A percentile compares a stretch with the other conserved stretches of the same genome.
phyloP scores from a whole-genome alignment of 2,113 vertebrate species.

The Alces alces region DNA sequence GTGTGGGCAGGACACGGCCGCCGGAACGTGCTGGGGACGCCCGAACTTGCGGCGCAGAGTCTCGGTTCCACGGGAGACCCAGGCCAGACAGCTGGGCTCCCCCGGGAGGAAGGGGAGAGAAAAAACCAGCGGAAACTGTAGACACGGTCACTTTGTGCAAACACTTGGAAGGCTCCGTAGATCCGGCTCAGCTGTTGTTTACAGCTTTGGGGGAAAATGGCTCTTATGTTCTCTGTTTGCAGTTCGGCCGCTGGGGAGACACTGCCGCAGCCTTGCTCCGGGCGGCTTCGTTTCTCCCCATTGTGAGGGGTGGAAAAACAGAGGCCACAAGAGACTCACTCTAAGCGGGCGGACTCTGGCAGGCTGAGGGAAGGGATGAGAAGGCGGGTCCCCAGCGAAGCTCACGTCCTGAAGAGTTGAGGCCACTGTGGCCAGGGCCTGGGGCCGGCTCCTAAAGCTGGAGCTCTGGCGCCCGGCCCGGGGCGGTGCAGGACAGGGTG shows the following conservation, averaged over 20 bases:
- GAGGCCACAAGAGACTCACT: not conserved
- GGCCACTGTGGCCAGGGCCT: not conserved
- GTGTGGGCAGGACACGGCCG: not conserved
- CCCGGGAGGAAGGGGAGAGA: slow-evolving; percentile 20
- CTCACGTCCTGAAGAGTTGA: not conserved
- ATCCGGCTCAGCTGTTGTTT: slow-evolving; percentile 74
- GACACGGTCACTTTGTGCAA: slow-evolving; percentile 41
- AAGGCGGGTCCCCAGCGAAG: not conserved
- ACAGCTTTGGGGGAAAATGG: slow-evolving; percentile 43
- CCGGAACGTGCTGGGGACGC: not conserved
- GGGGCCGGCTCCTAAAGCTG: not conserved
- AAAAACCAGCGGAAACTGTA: slow-evolving; percentile 25
- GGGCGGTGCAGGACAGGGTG: not conserved
- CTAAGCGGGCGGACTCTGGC: not conserved
- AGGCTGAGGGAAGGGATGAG: not conserved
- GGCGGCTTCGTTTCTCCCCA: not conserved
- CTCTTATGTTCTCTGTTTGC: slow-evolving; percentile 45
- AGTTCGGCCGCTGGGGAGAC: not conserved
- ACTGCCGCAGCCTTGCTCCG: not conserved
- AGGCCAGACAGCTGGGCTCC: slow-evolving; percentile 55
- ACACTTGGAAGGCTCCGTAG: slow-evolving; percentile 50
- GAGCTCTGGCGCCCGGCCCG: not conserved
- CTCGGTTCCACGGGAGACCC: not conserved
- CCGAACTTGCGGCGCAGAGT: not conserved
- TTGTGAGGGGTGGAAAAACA: not conserved